phyloP scores from a whole-genome alignment of 2,113 vertebrate species.

The Caretta caretta region DNA sequence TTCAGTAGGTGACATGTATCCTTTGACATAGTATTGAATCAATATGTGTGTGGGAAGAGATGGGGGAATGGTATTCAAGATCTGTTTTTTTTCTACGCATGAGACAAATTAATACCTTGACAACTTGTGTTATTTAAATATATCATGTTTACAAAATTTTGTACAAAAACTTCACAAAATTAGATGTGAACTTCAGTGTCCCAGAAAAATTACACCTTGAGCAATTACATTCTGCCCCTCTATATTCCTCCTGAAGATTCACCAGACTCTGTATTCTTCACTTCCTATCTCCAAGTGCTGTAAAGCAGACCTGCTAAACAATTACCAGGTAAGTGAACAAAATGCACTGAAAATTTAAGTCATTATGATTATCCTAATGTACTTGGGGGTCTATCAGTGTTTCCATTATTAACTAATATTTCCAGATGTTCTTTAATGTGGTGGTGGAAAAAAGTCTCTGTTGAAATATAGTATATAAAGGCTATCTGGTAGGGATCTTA shows the following conservation, averaged over 20 bases:
- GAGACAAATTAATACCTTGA: neutral
- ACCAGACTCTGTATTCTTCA: neutral
- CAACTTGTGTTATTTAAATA: neutral
- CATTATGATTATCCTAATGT: neutral
- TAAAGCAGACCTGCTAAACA: neutral
- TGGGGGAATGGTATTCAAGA: neutral
- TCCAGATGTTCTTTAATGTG: neutral
- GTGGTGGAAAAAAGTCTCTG: neutral
- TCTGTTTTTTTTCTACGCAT: neutral
- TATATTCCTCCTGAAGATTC: neutral
- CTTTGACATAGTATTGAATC: neutral
- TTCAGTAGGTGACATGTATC: neutral
- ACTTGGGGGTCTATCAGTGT: neutral
- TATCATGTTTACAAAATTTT: neutral
- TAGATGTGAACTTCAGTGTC: neutral
- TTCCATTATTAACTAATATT: neutral
- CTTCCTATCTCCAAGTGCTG: neutral
- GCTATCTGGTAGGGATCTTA: neutral
- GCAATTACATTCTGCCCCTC: neutral
- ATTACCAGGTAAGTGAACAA: neutral
- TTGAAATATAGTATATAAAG: neutral
- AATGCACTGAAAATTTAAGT: neutral
- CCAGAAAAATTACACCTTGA: neutral
- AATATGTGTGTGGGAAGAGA: neutral
- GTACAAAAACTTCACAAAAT: neutral